Conservation (phyloP, 2,113 vertebrate species). For the Microtus oregoni region DNA sequence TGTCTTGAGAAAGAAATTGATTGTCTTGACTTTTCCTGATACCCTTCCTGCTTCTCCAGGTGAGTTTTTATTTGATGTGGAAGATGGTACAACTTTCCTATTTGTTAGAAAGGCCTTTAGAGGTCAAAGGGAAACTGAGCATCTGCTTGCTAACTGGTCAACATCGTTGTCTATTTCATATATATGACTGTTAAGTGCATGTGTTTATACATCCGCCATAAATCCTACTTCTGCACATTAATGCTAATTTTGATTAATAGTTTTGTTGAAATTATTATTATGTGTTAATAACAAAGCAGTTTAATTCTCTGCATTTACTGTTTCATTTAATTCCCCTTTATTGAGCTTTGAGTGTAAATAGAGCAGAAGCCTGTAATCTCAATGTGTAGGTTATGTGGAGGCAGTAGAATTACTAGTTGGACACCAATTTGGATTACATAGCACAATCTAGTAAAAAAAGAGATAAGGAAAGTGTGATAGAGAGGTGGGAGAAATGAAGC, state of each 20-base stretch:
- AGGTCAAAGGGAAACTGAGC: background rate
- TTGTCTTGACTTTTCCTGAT: conserved; percentile 46
- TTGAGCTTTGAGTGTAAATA: background rate
- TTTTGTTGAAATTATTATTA: background rate
- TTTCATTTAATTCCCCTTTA: conserved; percentile 10
- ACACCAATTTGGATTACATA: background rate
- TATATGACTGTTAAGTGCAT: background rate
- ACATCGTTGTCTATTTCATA: background rate
- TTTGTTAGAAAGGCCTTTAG: background rate
- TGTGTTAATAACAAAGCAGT: background rate
- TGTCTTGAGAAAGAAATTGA: conserved; percentile 1
- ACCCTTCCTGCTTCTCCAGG: background rate
- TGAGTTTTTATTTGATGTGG: conserved; percentile 3
- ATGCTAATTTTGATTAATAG: conserved; percentile 22
- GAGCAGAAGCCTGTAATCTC: background rate
- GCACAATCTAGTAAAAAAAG: background rate
- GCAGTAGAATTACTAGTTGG: background rate
- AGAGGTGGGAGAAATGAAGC: background rate
- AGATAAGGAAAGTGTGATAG: background rate
- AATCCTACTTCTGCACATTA: conserved; percentile 3
- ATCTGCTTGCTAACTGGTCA: conserved; percentile 1
- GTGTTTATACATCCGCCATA: background rate
- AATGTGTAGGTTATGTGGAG: background rate
- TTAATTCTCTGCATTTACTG: background rate
- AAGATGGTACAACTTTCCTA: background rate